These are phyloP conservation scores for Bothrops jararaca DNA, from an alignment of 2,113 vertebrate species.

Conservation along the genomic window DNA sequence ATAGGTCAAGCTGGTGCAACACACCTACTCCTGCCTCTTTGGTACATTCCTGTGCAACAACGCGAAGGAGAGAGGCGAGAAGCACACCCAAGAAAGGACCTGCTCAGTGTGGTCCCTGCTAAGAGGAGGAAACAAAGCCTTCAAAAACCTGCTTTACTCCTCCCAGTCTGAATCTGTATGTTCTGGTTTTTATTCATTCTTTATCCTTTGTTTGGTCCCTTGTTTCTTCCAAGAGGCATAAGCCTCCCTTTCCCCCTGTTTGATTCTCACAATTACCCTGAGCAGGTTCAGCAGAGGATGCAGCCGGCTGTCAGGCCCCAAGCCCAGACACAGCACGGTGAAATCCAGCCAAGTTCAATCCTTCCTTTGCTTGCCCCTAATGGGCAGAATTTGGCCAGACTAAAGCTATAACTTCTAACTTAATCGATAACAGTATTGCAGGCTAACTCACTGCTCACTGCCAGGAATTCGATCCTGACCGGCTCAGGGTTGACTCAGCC, in stretches of 20 bases:
- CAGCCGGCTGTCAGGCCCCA: not conserved
- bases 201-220: rapidly evolving
- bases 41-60: constrained; percentile 99
- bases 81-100: constrained; percentile 88
- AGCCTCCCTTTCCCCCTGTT: not conserved
- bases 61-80: constrained; percentile 91
- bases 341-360: not conserved
- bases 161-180: constrained; percentile 92
- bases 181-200: constrained; percentile 34
- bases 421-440: not conserved
- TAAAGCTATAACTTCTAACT: not conserved
- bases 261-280: not conserved
- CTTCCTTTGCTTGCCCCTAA: not conserved
- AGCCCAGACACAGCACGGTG: not conserved
- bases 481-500: not conserved
- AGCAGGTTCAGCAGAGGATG: not conserved
- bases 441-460: not conserved
- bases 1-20: constrained; percentile 96
- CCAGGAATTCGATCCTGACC: not conserved
- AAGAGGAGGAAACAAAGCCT: constrained; percentile 88
- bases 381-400: not conserved
- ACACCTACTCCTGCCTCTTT: constrained; percentile 97
- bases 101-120: constrained; percentile 97
- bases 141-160: constrained; percentile 96
- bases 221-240: not conserved